Evolutionary conservation across 1,140 invertebrate species (phyloP).

Genomic region (Chrysomallon squamiferum): DNA sequence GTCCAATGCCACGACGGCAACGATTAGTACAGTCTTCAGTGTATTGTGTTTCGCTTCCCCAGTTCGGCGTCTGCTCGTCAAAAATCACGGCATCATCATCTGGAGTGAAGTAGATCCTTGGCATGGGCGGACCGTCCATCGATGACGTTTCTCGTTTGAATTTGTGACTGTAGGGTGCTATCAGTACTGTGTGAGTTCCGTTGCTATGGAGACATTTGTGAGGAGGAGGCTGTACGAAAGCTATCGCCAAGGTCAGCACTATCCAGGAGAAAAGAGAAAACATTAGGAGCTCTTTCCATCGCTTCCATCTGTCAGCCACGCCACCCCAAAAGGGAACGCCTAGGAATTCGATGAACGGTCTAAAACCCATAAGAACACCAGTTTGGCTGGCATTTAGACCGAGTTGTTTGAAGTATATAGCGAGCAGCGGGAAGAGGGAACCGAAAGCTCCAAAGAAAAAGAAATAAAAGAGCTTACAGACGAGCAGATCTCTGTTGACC

Average conservation of each 20-base stretch:
- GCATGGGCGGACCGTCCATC: neutral
- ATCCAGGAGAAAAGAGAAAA: slow-evolving; percentile 94
- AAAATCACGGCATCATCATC: neutral
- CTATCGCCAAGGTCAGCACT: slow-evolving; percentile 92
- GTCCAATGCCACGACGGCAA: slow-evolving; percentile 10
- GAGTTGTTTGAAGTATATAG: slow-evolving; percentile 98
- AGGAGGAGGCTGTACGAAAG: slow-evolving; percentile 92
- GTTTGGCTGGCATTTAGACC: slow-evolving; percentile 97
- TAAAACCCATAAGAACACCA: slow-evolving; percentile 75
- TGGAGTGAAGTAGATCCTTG: neutral
- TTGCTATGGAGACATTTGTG: slow-evolving; percentile 84
- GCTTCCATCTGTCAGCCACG: slow-evolving; percentile 77
- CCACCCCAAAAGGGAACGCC: slow-evolving; percentile 97
- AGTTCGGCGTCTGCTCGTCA: too few species aligned
- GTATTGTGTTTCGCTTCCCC: neutral
- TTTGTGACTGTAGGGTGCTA: slow-evolving; percentile 19
- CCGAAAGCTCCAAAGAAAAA: slow-evolving; percentile 99
- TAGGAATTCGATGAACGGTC: slow-evolving; percentile 97
- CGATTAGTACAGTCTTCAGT: neutral
- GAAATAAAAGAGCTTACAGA: slow-evolving; percentile 84
- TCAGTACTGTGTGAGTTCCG: slow-evolving; percentile 69
- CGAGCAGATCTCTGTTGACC: slow-evolving; percentile 55
- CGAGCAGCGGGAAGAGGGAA: slow-evolving; percentile 96
- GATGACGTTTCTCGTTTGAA: neutral
- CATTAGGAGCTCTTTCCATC: slow-evolving; percentile 79